These are phyloP conservation scores for Drosophila gaucha DNA, from an alignment of 2,888 invertebrate genomes.

Conservation along the genomic window DNA sequence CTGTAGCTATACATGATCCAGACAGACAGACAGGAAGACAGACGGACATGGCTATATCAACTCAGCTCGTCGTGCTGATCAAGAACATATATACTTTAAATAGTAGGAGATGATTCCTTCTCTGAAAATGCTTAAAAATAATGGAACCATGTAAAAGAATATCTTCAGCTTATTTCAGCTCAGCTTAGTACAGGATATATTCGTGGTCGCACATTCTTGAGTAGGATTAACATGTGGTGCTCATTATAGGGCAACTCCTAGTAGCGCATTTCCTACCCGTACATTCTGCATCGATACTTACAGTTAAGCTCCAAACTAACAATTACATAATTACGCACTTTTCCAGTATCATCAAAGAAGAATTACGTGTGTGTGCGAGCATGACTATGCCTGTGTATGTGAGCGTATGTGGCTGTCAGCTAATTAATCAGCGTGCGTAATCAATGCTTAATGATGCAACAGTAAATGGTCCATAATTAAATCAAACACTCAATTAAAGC, in stretches of 20 bases:
- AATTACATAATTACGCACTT: slow-evolving; percentile 14
- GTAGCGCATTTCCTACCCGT: background rate
- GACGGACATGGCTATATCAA: too few relatives aligned
- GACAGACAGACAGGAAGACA: too few relatives aligned
- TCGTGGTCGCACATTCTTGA: too few relatives aligned
- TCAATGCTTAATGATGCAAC: slow-evolving; percentile 73
- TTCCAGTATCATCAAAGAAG: background rate
- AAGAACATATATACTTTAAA: too few relatives aligned
- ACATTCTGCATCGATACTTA: background rate
- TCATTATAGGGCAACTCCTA: background rate
- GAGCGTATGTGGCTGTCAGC: slow-evolving; percentile 28
- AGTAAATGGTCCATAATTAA: slow-evolving; percentile 66
- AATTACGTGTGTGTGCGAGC: slow-evolving; percentile 42
- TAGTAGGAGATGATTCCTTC: too few relatives aligned
- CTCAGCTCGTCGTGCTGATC: too few relatives aligned
- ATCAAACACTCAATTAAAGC: slow-evolving; percentile 75
- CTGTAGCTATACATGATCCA: too few relatives aligned
- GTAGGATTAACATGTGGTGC: too few relatives aligned
- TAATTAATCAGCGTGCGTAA: slow-evolving; percentile 69
- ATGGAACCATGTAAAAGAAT: too few relatives aligned
- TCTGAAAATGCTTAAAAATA: too few relatives aligned
- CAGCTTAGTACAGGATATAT: too few relatives aligned
- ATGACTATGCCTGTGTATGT: slow-evolving; percentile 5
- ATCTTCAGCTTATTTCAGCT: too few relatives aligned
- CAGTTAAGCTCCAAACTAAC: slow-evolving; percentile 14